A percentile compares a stretch with the other conserved stretches of the same genome.
These are phyloP conservation scores for Sminthopsis crassicaudata DNA, from an alignment of 2,113 vertebrate genomes.

Conservation along the genomic window DNA sequence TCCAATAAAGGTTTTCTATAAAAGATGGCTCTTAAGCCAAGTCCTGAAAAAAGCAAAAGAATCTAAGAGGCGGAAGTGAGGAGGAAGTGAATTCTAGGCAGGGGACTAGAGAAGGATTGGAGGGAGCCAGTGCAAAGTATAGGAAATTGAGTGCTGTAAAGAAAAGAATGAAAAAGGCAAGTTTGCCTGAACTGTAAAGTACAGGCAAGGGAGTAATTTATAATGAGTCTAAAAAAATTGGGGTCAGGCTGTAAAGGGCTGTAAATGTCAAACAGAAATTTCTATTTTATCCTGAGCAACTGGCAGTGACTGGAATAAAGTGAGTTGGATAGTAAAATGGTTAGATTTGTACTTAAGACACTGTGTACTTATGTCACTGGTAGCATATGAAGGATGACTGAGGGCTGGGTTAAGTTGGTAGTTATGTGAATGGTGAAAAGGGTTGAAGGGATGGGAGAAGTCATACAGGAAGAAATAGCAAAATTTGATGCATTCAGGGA, in stretches of 20 bases:
- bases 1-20: background rate
- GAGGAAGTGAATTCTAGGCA: background rate
- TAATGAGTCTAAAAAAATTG: background rate
- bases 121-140: background rate
- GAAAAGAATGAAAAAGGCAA: background rate
- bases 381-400: background rate
- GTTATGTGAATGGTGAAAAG: background rate
- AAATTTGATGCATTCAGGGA: background rate
- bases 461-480: background rate
- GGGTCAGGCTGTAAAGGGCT: background rate
- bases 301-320: background rate
- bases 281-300: background rate
- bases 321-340: background rate
- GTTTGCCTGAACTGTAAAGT: background rate
- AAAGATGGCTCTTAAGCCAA: background rate
- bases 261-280: background rate
- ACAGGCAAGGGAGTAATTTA: background rate
- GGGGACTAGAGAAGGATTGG: background rate
- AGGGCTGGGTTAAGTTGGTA: background rate
- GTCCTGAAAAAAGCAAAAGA: background rate
- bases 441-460: background rate
- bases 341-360: background rate
- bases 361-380: background rate
- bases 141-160: background rate
- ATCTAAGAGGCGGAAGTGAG: background rate